phyloP scores from a whole-genome alignment of 2,888 invertebrate species.

The Synanthedon tipuliformis region DNA sequence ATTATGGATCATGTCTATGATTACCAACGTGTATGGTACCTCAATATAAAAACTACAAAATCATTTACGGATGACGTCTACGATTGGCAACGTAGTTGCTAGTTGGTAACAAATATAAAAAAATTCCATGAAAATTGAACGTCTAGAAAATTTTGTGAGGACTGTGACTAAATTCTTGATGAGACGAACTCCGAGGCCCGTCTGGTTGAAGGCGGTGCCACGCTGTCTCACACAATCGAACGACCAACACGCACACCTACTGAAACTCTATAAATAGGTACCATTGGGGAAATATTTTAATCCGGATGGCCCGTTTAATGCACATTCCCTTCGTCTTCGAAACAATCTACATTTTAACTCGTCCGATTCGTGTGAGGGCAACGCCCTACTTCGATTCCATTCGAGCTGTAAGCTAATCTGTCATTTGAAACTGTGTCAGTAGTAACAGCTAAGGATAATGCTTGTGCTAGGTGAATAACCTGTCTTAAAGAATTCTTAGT shows the following conservation, averaged over 20 bases:
- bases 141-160: constrained; percentile 22
- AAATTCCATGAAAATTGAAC: constrained; percentile 8
- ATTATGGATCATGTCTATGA: no score
- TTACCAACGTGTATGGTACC: no score
- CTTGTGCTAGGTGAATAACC: constrained; percentile 36
- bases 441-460: constrained; percentile 35
- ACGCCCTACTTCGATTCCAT: constrained; percentile 38
- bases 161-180: constrained; percentile 49
- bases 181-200: constrained; percentile 46
- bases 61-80: no score
- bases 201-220: constrained; percentile 63
- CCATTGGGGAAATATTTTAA: constrained; percentile 64
- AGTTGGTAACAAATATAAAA: no score
- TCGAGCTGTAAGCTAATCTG: constrained; percentile 28
- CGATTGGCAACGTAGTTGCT: no score
- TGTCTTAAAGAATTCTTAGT: constrained; percentile 20
- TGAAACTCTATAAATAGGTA: constrained; percentile 58
- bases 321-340: constrained; percentile 53
- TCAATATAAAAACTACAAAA: no score
- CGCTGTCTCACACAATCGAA: constrained; percentile 63
- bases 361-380: constrained; percentile 33
- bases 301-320: constrained; percentile 64
- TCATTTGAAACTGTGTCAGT: constrained; percentile 42
- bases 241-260: constrained; percentile 60
- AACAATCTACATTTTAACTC: constrained; percentile 34